A percentile compares a stretch with the other conserved stretches of the same genome.
Evolutionary conservation across 2,113 vertebrate genomes (phyloP).

Genomic region (Anguilla rostrata): DNA sequence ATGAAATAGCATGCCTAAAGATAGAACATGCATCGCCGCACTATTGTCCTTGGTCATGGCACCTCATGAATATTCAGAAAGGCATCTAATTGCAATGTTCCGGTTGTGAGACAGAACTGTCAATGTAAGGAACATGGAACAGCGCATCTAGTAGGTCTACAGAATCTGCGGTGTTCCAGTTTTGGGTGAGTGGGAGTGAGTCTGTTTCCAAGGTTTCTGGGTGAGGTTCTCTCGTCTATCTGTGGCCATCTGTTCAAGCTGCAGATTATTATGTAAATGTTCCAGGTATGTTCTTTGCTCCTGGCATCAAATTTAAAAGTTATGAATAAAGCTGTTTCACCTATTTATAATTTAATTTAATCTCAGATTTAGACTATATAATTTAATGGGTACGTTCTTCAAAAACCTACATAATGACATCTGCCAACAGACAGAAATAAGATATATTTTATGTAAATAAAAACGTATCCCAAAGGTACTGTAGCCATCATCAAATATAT

Average conservation of each 20-base stretch:
- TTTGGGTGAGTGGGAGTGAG: no score
- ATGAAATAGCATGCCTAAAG: no score
- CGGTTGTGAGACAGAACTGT: no score
- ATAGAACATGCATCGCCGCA: no score
- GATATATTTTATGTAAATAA: slow-evolving; percentile 3
- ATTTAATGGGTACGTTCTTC: background rate
- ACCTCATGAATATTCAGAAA: no score
- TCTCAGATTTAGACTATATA: background rate
- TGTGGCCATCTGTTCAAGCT: background rate
- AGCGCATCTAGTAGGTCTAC: no score
- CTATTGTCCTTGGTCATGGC: no score
- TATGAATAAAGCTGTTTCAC: background rate
- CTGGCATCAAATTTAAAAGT: background rate
- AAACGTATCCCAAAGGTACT: background rate
- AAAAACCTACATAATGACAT: background rate
- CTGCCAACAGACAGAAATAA: background rate
- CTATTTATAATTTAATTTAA: no score
- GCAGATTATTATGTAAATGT: background rate
- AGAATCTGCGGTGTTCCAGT: no score
- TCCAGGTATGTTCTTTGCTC: background rate
- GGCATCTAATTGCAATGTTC: no score
- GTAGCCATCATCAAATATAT: background rate
- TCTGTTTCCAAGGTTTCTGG: background rate
- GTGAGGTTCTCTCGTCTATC: background rate
- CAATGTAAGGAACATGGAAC: no score